Percentiles rank a stretch among this genome's conserved stretches.
These are phyloP conservation scores for Enteromius trimaculatus DNA, from an alignment of 2,797 vertebrate genomes.

Conservation along the genomic window DNA sequence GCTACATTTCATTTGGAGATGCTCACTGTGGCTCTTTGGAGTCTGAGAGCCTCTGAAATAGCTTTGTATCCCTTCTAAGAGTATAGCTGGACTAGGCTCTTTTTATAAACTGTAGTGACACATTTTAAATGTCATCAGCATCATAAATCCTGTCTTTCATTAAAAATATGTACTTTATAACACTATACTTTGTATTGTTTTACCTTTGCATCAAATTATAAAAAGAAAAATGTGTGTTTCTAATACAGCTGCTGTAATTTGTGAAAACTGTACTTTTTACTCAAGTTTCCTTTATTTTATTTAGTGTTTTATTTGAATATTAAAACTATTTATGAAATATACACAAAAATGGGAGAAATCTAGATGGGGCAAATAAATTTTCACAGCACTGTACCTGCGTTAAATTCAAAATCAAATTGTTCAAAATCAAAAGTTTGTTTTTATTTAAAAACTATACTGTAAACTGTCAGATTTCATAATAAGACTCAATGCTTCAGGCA, in stretches of 20 bases:
- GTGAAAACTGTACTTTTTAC: too few species aligned
- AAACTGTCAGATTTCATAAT: neutral
- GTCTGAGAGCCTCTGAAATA: neutral
- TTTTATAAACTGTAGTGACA: neutral
- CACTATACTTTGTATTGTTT: neutral
- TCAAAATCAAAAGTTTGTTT: too few species aligned
- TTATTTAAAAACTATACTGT: too few species aligned
- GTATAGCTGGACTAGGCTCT: too few species aligned
- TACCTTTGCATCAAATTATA: neutral
- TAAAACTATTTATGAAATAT: neutral
- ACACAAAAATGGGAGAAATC: neutral
- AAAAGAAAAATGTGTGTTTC: neutral
- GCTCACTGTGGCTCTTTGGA: neutral
- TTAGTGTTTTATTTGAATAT: neutral
- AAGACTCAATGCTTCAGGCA: neutral
- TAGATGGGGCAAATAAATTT: neutral
- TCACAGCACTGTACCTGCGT: neutral
- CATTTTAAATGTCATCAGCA: too few species aligned
- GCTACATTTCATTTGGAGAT: neutral
- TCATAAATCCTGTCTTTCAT: neutral
- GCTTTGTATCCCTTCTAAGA: neutral
- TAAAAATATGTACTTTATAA: neutral
- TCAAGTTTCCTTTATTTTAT: neutral
- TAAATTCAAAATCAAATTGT: neutral
- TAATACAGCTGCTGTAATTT: neutral